Evolutionary conservation across 2,113 vertebrate genomes (phyloP).

Genomic region (Thryonomys swinderianus): DNA sequence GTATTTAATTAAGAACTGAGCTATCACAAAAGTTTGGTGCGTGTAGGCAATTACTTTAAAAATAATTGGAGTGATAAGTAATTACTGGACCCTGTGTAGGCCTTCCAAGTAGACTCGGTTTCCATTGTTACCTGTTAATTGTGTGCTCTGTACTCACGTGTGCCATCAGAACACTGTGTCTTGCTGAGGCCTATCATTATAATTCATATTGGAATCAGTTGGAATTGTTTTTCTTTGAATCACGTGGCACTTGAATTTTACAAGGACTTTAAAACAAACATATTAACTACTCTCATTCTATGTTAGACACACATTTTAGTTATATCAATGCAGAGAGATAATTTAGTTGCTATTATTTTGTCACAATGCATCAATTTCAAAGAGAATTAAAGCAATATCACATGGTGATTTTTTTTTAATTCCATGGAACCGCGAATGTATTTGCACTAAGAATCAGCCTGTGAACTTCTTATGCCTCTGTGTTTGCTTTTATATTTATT

Average conservation of each 20-base stretch:
- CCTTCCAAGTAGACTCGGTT: accelerated
- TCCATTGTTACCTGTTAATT: not conserved
- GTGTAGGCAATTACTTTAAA: not conserved
- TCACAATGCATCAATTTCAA: slow-evolving; percentile 51
- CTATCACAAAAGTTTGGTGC: not conserved
- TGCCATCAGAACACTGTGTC: accelerated
- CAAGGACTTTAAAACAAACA: not conserved
- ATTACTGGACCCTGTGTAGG: not conserved
- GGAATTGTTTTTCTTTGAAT: slow-evolving; percentile 8
- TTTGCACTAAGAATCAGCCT: not conserved
- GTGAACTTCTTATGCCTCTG: not conserved
- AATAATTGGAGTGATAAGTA: not conserved
- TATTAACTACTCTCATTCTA: not conserved
- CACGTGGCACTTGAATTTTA: not conserved
- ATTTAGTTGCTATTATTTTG: slow-evolving; percentile 64
- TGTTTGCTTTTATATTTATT: too few species aligned
- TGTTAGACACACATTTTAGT: not conserved
- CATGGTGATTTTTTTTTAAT: not conserved
- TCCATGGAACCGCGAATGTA: not conserved
- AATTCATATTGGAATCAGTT: slow-evolving; percentile 35
- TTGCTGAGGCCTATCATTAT: not conserved
- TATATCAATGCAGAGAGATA: not conserved
- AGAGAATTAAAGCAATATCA: slow-evolving; percentile 56
- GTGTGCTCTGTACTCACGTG: not conserved
- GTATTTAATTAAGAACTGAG: slow-evolving; percentile 21